Evolutionary conservation across 2,888 invertebrate genomes (phyloP).

Genomic region (Acanthosepion esculentum): DNA sequence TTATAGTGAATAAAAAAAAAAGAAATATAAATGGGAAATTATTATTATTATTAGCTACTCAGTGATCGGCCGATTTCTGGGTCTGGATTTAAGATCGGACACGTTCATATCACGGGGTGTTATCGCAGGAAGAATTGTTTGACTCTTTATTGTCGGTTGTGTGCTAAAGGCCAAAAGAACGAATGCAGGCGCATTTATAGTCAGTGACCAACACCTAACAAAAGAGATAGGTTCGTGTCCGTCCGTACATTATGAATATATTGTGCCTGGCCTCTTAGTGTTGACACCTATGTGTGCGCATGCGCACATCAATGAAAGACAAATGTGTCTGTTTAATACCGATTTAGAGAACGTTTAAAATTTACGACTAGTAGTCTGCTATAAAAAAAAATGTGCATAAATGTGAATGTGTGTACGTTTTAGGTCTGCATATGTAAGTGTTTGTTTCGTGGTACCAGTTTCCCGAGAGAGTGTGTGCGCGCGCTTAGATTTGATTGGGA

Average conservation of each 20-base stretch:
- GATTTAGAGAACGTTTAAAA: background rate
- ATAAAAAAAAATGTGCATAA: background rate
- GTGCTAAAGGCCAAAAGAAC: background rate
- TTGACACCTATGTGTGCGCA: background rate
- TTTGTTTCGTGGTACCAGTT: background rate
- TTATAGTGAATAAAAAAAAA: too few species aligned
- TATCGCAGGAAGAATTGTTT: background rate
- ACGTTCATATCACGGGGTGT: background rate
- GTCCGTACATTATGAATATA: background rate
- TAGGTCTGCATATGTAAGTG: background rate
- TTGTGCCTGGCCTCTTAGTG: background rate
- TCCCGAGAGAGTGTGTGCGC: too few species aligned
- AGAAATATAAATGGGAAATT: background rate
- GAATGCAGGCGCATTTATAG: background rate
- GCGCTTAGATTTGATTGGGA: too few species aligned
- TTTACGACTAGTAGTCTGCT: background rate
- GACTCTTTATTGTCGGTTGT: background rate
- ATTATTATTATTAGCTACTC: background rate
- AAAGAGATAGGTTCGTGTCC: background rate
- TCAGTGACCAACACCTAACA: background rate
- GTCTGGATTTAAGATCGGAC: background rate
- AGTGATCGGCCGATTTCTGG: background rate
- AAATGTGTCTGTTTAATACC: background rate
- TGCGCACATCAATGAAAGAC: background rate
- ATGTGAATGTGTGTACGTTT: background rate